Percentiles rank a stretch among this genome's conserved stretches.
Evolutionary conservation across 53 echinoderm and acorn worm species (phyloP).

Genomic region (Astropecten irregularis): DNA sequence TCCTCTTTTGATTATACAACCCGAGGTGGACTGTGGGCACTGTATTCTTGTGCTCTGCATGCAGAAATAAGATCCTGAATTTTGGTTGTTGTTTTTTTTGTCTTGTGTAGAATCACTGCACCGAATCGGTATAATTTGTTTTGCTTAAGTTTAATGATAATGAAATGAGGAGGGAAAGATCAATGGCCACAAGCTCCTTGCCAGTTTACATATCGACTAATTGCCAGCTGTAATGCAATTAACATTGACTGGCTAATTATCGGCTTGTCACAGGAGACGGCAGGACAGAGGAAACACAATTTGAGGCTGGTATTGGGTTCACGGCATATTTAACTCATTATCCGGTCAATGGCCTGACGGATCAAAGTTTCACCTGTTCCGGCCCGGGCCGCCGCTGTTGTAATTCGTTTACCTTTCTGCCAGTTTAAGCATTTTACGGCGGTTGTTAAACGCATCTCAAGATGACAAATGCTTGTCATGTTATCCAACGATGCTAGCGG

Average conservation of each 20-base stretch:
- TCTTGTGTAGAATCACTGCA: too few relatives aligned
- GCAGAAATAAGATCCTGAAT: too few relatives aligned
- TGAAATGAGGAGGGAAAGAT: not conserved
- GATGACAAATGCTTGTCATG: not conserved
- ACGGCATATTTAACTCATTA: constrained; percentile 60
- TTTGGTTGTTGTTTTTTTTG: too few relatives aligned
- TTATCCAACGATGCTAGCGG: too few relatives aligned
- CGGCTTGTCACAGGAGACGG: constrained; percentile 1
- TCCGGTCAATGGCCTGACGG: constrained; percentile 32
- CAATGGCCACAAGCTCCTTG: constrained; percentile 9
- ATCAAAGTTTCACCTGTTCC: constrained; percentile 8
- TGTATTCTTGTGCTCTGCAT: too few relatives aligned
- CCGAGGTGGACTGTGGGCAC: too few relatives aligned
- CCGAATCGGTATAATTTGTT: too few relatives aligned
- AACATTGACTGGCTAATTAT: constrained; percentile 55
- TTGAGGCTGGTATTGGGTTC: constrained; percentile 34
- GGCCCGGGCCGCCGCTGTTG: not conserved
- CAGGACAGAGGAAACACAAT: constrained; percentile 25
- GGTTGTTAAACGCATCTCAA: not conserved
- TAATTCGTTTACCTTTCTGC: constrained; percentile 49
- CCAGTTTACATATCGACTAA: constrained; percentile 52
- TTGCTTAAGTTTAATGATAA: too few relatives aligned
- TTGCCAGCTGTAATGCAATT: constrained; percentile 35
- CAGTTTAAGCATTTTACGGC: constrained; percentile 17
- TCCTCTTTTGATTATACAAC: too few relatives aligned